A percentile compares a stretch with the other conserved stretches of the same genome.
These are phyloP conservation scores for Onychorhynchus coronatus DNA, from an alignment of 2,113 vertebrate species.

Conservation along the genomic window DNA sequence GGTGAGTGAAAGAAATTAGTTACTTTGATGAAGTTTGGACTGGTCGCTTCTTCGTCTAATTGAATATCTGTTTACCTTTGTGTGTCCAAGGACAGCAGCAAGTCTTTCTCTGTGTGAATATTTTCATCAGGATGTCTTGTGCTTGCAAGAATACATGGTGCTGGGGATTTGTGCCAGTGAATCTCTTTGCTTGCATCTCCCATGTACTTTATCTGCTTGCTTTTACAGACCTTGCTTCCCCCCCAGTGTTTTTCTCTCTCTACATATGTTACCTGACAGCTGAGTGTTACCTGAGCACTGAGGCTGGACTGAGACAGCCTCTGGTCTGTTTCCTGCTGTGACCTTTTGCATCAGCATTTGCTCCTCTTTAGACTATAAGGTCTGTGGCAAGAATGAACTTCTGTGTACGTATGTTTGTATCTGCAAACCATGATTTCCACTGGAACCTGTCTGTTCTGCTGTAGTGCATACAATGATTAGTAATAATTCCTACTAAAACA, in stretches of 20 bases:
- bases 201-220: background rate
- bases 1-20: background rate
- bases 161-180: background rate
- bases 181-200: background rate
- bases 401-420: background rate
- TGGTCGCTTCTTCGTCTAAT: background rate
- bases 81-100: background rate
- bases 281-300: background rate
- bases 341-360: slow-evolving; percentile 1
- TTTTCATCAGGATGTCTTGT: background rate
- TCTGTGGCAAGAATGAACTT: background rate
- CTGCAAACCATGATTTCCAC: background rate
- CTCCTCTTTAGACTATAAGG: background rate
- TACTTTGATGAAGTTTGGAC: background rate
- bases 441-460: background rate
- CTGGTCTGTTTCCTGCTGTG: background rate
- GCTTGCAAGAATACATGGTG: background rate
- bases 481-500: background rate
- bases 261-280: background rate
- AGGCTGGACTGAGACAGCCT: background rate
- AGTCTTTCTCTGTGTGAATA: background rate
- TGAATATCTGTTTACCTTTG: background rate
- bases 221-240: background rate
- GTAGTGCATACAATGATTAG: background rate
- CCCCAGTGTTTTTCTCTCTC: background rate